These are phyloP conservation scores for Microtus oregoni DNA, from an alignment of 2,113 vertebrate genomes.

Conservation along the genomic window DNA sequence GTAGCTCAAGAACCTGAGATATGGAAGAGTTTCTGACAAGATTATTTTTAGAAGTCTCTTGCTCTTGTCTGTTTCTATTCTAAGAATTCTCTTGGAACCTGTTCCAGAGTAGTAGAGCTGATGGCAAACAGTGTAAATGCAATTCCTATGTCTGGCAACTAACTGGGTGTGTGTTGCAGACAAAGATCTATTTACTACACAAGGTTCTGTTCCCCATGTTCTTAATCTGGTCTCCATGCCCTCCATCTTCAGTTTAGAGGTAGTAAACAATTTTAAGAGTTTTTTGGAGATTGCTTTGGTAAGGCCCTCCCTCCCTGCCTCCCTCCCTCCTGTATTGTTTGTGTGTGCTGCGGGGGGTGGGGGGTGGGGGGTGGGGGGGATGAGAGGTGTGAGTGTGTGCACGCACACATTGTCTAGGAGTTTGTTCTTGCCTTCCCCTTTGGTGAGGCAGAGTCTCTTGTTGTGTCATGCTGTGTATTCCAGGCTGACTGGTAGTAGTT, in stretches of 20 bases:
- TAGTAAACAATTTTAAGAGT: neutral
- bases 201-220: constrained; percentile 1
- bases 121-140: neutral
- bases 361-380: accelerated
- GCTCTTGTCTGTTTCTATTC: constrained; percentile 87
- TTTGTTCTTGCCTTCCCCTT: neutral
- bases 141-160: neutral
- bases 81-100: constrained; percentile 83
- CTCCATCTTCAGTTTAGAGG: constrained; percentile 32
- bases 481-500: neutral
- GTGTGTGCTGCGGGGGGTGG: neutral
- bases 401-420: too few relatives aligned
- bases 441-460: neutral
- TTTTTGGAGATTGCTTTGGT: constrained; percentile 10
- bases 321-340: neutral
- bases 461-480: neutral
- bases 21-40: constrained; percentile 54
- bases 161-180: accelerated
- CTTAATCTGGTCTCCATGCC: neutral
- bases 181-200: neutral
- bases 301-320: neutral
- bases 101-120: constrained; percentile 70
- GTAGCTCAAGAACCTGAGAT: constrained; percentile 66
- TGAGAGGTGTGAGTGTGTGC: neutral
- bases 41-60: constrained; percentile 86